These are phyloP conservation scores for Paradoxurus hermaphroditus DNA, from an alignment of 2,113 vertebrate genomes.

Conservation along the genomic window DNA sequence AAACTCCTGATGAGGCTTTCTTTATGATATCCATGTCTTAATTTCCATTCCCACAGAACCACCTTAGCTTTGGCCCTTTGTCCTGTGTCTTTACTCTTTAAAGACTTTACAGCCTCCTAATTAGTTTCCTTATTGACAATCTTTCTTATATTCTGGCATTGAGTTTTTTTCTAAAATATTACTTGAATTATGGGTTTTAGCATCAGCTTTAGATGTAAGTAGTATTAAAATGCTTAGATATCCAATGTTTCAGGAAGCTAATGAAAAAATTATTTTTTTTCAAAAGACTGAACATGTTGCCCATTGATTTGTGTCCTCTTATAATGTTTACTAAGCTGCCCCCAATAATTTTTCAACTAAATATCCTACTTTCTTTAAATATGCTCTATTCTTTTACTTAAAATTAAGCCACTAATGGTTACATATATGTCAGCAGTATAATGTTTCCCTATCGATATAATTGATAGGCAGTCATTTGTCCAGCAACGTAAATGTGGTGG, in stretches of 20 bases:
- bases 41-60: neutral
- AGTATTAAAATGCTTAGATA: neutral
- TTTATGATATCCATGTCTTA: neutral
- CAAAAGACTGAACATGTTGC: neutral
- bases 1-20: neutral
- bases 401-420: neutral
- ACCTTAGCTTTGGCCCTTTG: neutral
- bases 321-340: neutral
- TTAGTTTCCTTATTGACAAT: neutral
- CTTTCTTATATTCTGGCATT: neutral
- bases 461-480: too few species aligned
- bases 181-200: neutral
- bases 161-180: neutral
- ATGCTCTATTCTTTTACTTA: neutral
- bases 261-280: neutral
- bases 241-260: neutral
- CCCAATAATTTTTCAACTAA: neutral
- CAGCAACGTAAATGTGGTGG: neutral
- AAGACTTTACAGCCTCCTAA: neutral
- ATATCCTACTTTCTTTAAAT: neutral
- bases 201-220: neutral
- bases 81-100: neutral
- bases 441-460: neutral
- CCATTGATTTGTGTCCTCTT: neutral
- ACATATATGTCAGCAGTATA: neutral